A percentile compares a stretch with the other conserved stretches of the same genome.
Evolutionary conservation across 2,797 vertebrate genomes (phyloP).

Genomic region (Rhincodon typus): DNA sequence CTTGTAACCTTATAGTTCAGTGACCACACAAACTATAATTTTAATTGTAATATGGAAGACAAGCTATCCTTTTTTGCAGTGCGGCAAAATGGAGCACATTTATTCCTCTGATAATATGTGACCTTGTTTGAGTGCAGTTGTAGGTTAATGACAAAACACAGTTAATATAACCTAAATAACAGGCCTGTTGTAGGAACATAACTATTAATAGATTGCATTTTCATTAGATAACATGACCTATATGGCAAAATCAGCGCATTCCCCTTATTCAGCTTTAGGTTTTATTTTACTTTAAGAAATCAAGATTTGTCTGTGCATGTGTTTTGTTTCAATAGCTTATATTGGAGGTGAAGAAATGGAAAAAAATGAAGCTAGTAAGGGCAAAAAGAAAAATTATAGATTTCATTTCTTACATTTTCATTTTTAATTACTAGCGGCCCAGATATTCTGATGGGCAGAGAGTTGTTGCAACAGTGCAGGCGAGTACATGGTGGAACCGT

Average conservation of each 20-base stretch:
- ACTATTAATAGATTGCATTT: neutral
- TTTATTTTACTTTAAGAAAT: neutral
- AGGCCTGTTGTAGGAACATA: neutral
- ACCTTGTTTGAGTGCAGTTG: neutral
- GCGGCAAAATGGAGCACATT: neutral
- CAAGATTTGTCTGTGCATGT: neutral
- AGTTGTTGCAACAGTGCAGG: too few relatives aligned
- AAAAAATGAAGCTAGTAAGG: neutral
- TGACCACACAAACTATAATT: neutral
- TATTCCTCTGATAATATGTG: neutral
- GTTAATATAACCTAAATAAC: neutral
- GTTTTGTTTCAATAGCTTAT: neutral
- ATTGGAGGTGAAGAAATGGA: neutral
- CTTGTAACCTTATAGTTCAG: neutral
- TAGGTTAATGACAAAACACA: neutral
- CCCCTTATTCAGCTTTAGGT: neutral
- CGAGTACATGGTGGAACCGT: too few relatives aligned
- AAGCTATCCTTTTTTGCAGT: neutral
- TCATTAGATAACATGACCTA: neutral
- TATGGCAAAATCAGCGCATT: neutral
- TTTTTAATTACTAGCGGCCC: neutral
- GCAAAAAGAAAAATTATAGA: neutral
- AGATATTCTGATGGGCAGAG: too few relatives aligned
- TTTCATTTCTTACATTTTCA: neutral
- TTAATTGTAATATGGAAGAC: neutral